Evolutionary conservation across 2,888 invertebrate genomes (phyloP).

Genomic region (Adelphocoris suturalis): DNA sequence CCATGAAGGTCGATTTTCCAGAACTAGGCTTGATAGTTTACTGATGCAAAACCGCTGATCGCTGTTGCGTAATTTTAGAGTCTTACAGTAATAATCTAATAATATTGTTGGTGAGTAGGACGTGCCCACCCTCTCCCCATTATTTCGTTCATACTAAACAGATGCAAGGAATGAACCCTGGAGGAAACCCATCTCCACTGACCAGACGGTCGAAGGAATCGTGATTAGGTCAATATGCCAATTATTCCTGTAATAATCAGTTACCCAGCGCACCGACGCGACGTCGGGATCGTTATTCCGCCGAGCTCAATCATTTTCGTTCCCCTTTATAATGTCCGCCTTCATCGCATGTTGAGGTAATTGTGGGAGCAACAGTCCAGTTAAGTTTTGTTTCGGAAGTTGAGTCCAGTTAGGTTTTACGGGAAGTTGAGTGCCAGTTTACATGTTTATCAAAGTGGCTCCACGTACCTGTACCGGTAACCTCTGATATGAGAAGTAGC

Average conservation of each 20-base stretch:
- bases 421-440: constrained; percentile 45
- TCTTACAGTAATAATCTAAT: not conserved
- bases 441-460: constrained; percentile 53
- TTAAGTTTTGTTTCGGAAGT: constrained; percentile 46
- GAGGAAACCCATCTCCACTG: not conserved
- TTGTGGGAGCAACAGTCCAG: not conserved
- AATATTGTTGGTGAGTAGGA: not conserved
- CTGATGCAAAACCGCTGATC: not conserved
- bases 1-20: too few species aligned
- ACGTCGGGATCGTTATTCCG: constrained; percentile 19
- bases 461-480: not conserved
- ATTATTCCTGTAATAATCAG: constrained; percentile 27
- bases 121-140: not conserved
- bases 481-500: constrained; percentile 34
- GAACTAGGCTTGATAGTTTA: not conserved
- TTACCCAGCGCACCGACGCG: not conserved
- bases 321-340: constrained; percentile 14
- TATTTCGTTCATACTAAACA: not conserved
- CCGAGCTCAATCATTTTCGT: constrained; percentile 10
- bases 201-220: constrained; percentile 27
- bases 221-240: constrained; percentile 10
- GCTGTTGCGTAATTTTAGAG: not conserved
- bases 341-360: constrained; percentile 22
- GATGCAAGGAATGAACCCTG: not conserved
- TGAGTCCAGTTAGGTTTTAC: constrained; percentile 50